Evolutionary conservation across 2,113 vertebrate species (phyloP).

Genomic region (Lophochroa leadbeateri): DNA sequence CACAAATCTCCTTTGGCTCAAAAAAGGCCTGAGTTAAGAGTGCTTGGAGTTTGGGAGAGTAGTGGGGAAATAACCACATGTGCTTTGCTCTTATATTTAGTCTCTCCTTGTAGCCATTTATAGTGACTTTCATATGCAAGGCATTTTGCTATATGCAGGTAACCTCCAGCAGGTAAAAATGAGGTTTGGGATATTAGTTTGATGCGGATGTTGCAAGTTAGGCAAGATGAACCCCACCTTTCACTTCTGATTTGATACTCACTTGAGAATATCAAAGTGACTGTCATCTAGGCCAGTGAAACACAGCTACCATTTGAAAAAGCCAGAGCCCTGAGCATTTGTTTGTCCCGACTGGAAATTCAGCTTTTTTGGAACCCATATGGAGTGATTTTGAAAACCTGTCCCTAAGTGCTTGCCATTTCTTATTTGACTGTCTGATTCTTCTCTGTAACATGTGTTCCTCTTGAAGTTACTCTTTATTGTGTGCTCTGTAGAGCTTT

Average conservation of each 20-base stretch:
- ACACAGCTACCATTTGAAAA: background rate
- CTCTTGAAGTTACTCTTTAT: background rate
- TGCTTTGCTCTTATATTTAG: background rate
- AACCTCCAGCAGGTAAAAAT: constrained; percentile 5
- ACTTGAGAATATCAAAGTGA: background rate
- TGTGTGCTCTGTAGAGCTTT: background rate
- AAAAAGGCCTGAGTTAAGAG: background rate
- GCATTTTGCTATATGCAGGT: background rate
- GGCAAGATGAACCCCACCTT: background rate
- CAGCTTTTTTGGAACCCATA: background rate
- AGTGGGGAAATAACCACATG: fast-evolving
- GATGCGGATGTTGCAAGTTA: background rate
- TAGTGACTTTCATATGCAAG: background rate
- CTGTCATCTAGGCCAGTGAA: background rate
- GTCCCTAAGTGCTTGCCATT: background rate
- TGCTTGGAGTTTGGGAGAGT: background rate
- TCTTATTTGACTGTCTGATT: background rate
- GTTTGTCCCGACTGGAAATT: background rate
- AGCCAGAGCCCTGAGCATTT: background rate
- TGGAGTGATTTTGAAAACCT: background rate
- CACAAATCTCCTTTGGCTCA: background rate
- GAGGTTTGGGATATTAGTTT: background rate
- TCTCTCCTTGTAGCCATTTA: background rate
- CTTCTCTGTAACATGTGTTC: background rate
- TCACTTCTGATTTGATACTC: background rate